Evolutionary conservation across 1,140 invertebrate species (phyloP), one percentile per base, ranked within the genome.

Genomic region (Caenorhabditis inopinata): DNA sequence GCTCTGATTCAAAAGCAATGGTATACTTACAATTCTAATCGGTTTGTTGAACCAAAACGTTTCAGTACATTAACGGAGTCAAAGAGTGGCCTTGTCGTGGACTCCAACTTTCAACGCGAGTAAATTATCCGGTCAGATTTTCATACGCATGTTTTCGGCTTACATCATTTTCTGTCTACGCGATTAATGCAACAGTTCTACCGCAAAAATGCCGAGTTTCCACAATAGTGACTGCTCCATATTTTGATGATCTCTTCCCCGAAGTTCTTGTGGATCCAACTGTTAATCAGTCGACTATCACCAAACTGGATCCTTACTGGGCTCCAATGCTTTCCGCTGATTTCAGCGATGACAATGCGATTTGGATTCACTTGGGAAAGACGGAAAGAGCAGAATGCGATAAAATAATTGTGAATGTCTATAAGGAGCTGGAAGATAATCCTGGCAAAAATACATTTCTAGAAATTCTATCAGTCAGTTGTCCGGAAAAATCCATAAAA

Each of bases 121-220:
- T 68, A 7, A 14, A 79, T 14, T 38, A 48, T 48, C 47, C 18
- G 14, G 84, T 32, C 29, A 84, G 49, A 42, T 85, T 35, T 79
- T 82, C 38, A 47, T 82, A 84, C 74, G 38, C 49, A 0, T 87
- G 86, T 58, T 87, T 88, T 46, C 83, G 82, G 18, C 46, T 87
- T 32, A 87, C 82, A 23, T 68, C 85, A 27, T 45, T 81, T 3
- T 87, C 86, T 12, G 82, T 84, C 48, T 87, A 87, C 73, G 27
- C 23, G 21, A 47, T 86, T 23, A 85, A 87, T 76, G 80, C 87
- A 12, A 84, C 84, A 11, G 14, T 85, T 0, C 47, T 80, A 27
- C 85, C 85, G 2, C 83, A 86, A 62, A 76, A 75, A 29, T 86
- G 85, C 58, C 32, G 79, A 75, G 21, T 47, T 5, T 18, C 83